A percentile compares a stretch with the other conserved stretches of the same genome.
phyloP scores from a whole-genome alignment of 2,113 vertebrate species.

The Zingel zingel region DNA sequence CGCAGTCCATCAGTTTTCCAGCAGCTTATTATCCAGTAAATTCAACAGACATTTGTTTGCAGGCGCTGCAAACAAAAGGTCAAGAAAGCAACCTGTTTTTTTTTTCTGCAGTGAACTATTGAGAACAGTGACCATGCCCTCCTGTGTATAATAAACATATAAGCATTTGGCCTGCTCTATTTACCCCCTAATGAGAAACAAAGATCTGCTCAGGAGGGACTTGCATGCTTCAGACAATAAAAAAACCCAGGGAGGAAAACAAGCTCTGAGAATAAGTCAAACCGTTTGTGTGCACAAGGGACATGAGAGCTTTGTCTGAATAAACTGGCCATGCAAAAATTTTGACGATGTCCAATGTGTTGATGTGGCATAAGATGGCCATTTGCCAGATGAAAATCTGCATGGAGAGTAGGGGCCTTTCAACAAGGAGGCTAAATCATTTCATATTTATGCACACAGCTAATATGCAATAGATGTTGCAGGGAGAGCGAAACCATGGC shows the following conservation, averaged over 20 bases:
- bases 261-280: slow-evolving; percentile 76
- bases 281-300: slow-evolving; percentile 74
- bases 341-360: slow-evolving; percentile 60
- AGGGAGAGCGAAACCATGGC: slow-evolving; percentile 27
- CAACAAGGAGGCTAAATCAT: slow-evolving; percentile 31
- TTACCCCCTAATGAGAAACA: slow-evolving; percentile 83
- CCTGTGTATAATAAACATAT: slow-evolving; percentile 80
- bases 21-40: slow-evolving; percentile 56
- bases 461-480: slow-evolving; percentile 36
- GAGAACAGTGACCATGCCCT: slow-evolving; percentile 75
- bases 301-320: slow-evolving; percentile 69
- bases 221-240: slow-evolving; percentile 77
- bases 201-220: slow-evolving; percentile 79
- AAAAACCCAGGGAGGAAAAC: slow-evolving; percentile 54
- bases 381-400: slow-evolving; percentile 58
- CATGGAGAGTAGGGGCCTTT: slow-evolving; percentile 27
- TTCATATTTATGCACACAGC: slow-evolving; percentile 42
- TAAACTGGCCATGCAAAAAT: slow-evolving; percentile 68
- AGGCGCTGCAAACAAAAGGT: slow-evolving; percentile 69
- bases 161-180: slow-evolving; percentile 78
- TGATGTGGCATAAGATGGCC: slow-evolving; percentile 66
- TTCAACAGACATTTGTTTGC: slow-evolving; percentile 58
- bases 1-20: slow-evolving; percentile 21
- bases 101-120: slow-evolving; percentile 52
- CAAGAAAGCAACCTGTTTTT: slow-evolving; percentile 65